These are phyloP conservation scores for Tiliacea aurago DNA, from an alignment of 2,888 invertebrate species.

Conservation along the genomic window DNA sequence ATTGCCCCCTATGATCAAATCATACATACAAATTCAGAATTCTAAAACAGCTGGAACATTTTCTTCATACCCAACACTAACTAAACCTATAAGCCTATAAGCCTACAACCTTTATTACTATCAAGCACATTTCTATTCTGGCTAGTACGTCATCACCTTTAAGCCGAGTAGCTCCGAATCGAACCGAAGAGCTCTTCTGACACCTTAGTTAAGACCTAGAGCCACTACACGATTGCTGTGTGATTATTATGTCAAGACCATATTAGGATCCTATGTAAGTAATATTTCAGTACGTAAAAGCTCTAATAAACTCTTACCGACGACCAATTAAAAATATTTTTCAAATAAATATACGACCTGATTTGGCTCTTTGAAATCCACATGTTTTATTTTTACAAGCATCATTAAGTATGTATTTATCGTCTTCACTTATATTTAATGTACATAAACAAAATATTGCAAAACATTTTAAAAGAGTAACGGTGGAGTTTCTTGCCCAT, in stretches of 20 bases:
- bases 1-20: not conserved
- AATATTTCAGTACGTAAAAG: not conserved
- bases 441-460: too few relatives aligned
- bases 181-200: slow-evolving; percentile 32
- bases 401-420: not conserved
- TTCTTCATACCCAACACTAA: not conserved
- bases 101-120: not conserved
- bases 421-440: too few relatives aligned
- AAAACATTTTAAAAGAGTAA: too few relatives aligned
- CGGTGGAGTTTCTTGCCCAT: too few relatives aligned
- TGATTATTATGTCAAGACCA: slow-evolving; percentile 25
- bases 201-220: slow-evolving; percentile 24
- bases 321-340: slow-evolving; percentile 1
- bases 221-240: slow-evolving; percentile 15
- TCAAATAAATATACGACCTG: not conserved
- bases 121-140: slow-evolving; percentile 13
- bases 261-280: slow-evolving; percentile 15
- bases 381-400: not conserved
- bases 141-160: slow-evolving; percentile 8
- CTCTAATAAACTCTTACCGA: not conserved
- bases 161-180: slow-evolving; percentile 11
- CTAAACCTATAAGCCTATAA: too few relatives aligned
- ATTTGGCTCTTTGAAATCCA: not conserved
- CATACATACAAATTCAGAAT: not conserved
- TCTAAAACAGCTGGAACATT: not conserved